Evolutionary conservation across 2,113 vertebrate species (phyloP), one percentile per base, ranked within the genome.

Genomic region (Tautogolabrus adspersus): DNA sequence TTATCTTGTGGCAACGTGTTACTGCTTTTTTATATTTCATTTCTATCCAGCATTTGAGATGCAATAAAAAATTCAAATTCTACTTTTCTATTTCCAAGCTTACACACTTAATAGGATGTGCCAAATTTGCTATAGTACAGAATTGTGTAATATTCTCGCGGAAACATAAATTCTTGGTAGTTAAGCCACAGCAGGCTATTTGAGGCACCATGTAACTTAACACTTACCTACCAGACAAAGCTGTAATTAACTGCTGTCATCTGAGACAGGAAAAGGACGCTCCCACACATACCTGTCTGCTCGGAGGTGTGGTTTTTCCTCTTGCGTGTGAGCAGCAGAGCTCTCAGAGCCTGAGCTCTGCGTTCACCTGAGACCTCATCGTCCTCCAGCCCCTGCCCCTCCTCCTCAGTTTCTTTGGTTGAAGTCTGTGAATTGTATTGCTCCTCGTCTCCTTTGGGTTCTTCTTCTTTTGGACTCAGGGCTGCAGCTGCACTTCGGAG

Each of bases 401-500:
- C 34, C 30, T 56, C 72, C n/a, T 38, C 57, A 0, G 21, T 55
- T 3, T 92, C 89, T 38, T 58, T 62, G 8, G 61, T 10, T 8
- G 77, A 73, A 52, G 75, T 70, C 13, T 16, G 65, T 4, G 65
- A 72, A 57, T 52, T 60, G 15, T 58, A 44, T 12, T 51, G 63
- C 51, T 80, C 83, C 58, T 84, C 83, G 3, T 9, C 77, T 73
- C 52, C 85, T 75, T 8, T 13, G 3, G 55, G 57, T 15, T 69
- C 55, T 8, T 86, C 87, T 1, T 71, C 52, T 13, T 42, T 18
- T 3, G 64, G 79, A 80, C 81, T 57, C 1, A 99, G 86, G 81
- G 95, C 94, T 51, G 93, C 81, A 0, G 97, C 96, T 0, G 89
- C 37, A 0, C 72, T 89, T 2, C 91, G 88, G 13, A 98, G 95